Conservation (phyloP, 2,888 invertebrate genomes). For the Sinopyrophorus schimmeli region DNA sequence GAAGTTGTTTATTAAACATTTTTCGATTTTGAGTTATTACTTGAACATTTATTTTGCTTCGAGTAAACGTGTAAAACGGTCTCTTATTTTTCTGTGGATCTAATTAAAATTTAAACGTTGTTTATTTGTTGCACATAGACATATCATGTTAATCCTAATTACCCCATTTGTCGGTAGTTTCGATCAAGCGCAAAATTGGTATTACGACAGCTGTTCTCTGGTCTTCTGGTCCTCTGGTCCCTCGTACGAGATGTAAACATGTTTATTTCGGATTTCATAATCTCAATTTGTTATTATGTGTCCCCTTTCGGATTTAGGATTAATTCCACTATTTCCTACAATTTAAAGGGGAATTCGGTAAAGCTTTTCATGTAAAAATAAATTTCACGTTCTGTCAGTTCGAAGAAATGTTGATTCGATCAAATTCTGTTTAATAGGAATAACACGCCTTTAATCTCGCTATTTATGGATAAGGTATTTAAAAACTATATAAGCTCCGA, state of each 20-base stretch:
- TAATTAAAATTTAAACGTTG: slow-evolving; percentile 27
- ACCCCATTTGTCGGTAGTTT: slow-evolving; percentile 27
- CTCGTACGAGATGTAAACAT: slow-evolving; percentile 26
- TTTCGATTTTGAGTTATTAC: slow-evolving; percentile 17
- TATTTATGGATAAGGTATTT: no score
- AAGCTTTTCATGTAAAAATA: no score
- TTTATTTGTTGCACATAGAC: slow-evolving; percentile 20
- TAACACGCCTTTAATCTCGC: no score
- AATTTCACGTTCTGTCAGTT: no score
- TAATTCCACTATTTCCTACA: no score
- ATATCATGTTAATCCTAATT: slow-evolving; percentile 33
- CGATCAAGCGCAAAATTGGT: slow-evolving; percentile 30
- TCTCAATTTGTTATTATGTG: slow-evolving; percentile 8
- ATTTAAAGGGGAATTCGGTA: no score
- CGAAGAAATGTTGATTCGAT: no score
- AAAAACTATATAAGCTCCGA: no score
- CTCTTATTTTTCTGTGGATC: slow-evolving; percentile 16
- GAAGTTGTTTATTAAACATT: slow-evolving; percentile 17
- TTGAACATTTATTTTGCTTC: slow-evolving; percentile 8
- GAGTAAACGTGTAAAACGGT: slow-evolving; percentile 7
- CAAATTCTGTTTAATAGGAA: no score
- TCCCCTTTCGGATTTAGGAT: slow-evolving; percentile 5
- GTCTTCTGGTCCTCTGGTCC: no score
- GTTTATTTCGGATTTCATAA: slow-evolving; percentile 29
- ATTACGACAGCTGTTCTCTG: slow-evolving; percentile 29